Evolutionary conservation across 2,113 vertebrate species (phyloP), one percentile per base, ranked within the genome.

Genomic region (Spea bombifrons): DNA sequence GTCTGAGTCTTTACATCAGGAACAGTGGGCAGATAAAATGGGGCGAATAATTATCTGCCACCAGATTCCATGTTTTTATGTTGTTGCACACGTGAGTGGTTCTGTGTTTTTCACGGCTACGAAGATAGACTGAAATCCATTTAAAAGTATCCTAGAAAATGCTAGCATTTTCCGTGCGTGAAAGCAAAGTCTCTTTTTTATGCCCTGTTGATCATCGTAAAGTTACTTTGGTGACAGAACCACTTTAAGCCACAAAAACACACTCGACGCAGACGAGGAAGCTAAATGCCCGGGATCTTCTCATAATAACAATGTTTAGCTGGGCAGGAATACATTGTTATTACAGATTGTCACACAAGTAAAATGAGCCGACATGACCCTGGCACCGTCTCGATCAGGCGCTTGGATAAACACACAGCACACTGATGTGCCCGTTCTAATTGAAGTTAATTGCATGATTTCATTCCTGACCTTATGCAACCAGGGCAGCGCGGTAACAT

Each of bases 371-470:
- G 76, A 3, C 44, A 8, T 45, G 47, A 63, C 46, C 47, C 47
- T 30, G n/a, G 55, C 43, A 5, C 15, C 50, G 67, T 47, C 47
- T 70, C 3, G 47, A 15, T 68, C 57, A 61, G 75, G 61, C 75
- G n/a, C 12, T 64, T 71, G n/a, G 8, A 63, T 71, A 71, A 77
- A 77, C 17, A 70, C 8, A 8, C 13, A 5, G 17, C 76, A 64
- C 67, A 52, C 59, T 45, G 50, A 71, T 76, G 52, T 57, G 61
- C 55, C 12, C 47, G 63, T n/a, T 52, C 44, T 77, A 65, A 78
- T 71, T 52, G 59, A 53, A 53, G 48, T 46, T 71, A 77, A 77
- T 71, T 50, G 67, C 15, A 16, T 16, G 10, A 46, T 52, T 50
- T 63, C 12, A 66, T 17, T 47, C 44, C 66, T 63, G 45, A 63